phyloP scores from a whole-genome alignment of 2,113 vertebrate species.

The Corvus cornix region DNA sequence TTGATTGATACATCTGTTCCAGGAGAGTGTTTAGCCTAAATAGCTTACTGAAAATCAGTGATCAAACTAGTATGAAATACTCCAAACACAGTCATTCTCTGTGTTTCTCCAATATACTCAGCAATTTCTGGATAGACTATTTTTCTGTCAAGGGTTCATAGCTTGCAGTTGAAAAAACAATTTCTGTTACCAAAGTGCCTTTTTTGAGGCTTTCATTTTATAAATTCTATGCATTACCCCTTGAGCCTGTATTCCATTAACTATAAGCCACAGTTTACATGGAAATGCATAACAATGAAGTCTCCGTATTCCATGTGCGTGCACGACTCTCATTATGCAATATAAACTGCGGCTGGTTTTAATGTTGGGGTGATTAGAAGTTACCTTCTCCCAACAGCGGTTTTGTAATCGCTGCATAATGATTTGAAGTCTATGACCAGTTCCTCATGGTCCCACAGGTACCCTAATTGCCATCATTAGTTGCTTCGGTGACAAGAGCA shows the following conservation, averaged over 20 bases:
- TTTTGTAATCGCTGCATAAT: neutral
- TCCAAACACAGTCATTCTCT: neutral
- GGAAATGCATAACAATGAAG: conserved; percentile 2
- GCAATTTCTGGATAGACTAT: neutral
- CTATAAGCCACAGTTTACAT: conserved; percentile 4
- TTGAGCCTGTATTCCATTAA: conserved; percentile 30
- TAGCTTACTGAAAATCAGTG: conserved; percentile 18
- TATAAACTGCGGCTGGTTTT: neutral
- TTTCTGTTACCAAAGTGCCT: neutral
- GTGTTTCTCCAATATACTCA: neutral
- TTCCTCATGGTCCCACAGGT: neutral
- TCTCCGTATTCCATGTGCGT: neutral
- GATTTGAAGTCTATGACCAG: neutral
- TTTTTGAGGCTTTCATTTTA: neutral
- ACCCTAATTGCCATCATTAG: neutral
- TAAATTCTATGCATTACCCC: neutral
- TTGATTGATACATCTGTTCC: conserved; percentile 17
- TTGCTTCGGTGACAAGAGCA: neutral
- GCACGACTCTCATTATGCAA: neutral
- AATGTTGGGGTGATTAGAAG: neutral
- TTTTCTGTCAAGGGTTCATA: conserved; percentile 19
- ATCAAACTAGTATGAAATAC: conserved; percentile 11
- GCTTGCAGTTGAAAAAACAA: neutral
- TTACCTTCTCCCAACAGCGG: neutral
- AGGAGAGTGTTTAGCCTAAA: conserved; percentile 33